A percentile compares a stretch with the other conserved stretches of the same genome.
These are phyloP conservation scores for Matsumurasca onukii DNA, from an alignment of 1,140 invertebrate genomes.

Conservation along the genomic window DNA sequence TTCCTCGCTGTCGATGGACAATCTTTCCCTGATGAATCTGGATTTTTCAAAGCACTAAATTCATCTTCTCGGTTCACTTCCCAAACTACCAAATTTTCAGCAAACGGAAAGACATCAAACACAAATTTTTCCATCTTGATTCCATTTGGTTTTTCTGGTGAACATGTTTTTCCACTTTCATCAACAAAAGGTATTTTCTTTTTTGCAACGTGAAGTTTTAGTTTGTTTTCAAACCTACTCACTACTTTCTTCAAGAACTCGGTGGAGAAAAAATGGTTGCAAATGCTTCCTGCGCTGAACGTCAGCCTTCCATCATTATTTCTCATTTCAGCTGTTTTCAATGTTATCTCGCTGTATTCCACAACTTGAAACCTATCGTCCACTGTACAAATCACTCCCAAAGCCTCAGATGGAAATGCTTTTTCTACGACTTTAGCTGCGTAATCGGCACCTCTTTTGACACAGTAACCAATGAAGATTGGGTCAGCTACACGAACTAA, in stretches of 20 bases:
- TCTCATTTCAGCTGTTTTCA: constrained; percentile 78
- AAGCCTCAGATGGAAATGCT: constrained; percentile 83
- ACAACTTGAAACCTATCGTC: constrained; percentile 90
- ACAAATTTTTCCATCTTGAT: constrained; percentile 99
- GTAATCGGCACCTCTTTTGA: constrained; percentile 86
- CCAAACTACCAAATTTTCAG: constrained; percentile 89
- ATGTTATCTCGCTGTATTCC: constrained; percentile 96
- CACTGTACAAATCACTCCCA: constrained; percentile 92
- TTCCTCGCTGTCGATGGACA: constrained; percentile 83
- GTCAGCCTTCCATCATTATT: constrained; percentile 77
- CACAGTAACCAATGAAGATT: constrained; percentile 93
- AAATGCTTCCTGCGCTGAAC: constrained; percentile 96
- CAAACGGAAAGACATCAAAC: constrained; percentile 96
- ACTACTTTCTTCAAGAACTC: constrained; percentile 76
- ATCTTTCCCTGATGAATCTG: constrained; percentile 82
- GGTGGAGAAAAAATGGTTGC: constrained; percentile 95
- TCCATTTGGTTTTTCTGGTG: constrained; percentile 85
- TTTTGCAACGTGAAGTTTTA: constrained; percentile 93
- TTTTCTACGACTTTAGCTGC: constrained; percentile 97
- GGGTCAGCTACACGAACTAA: constrained; percentile 98
- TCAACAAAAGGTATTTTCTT: constrained; percentile 95
- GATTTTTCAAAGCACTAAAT: constrained; percentile 97
- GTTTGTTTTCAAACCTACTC: constrained; percentile 61
- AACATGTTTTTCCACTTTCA: constrained; percentile 65
- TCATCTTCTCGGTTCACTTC: constrained; percentile 91